Percentiles rank a stretch among this genome's conserved stretches.
Evolutionary conservation across 2,888 invertebrate genomes (phyloP).

Genomic region (Cotesia congregata): DNA sequence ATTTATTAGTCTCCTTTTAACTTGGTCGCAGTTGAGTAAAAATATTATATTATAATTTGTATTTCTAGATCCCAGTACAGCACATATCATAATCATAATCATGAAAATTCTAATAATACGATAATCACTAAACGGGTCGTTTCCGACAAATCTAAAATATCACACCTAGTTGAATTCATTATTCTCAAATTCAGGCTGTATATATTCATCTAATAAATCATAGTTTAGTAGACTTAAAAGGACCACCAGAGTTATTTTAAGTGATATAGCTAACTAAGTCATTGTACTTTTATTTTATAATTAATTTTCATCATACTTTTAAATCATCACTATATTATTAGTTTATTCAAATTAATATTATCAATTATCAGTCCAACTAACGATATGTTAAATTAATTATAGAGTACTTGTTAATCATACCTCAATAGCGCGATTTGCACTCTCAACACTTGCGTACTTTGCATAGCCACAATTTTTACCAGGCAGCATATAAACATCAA

Average conservation of each 20-base stretch:
- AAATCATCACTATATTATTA: too few species aligned
- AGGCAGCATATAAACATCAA: conserved; percentile 90
- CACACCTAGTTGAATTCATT: neutral
- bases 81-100: neutral
- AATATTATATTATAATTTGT: neutral
- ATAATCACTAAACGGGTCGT: neutral
- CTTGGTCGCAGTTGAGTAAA: neutral
- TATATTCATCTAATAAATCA: neutral
- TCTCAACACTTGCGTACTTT: conserved; percentile 82
- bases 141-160: conserved; percentile 1
- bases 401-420: conserved; percentile 63
- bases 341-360: neutral
- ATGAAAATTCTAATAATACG: neutral
- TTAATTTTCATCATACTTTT: neutral
- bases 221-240: neutral
- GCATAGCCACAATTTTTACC: conserved; percentile 95
- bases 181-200: neutral
- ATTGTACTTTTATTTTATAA: neutral
- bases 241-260: neutral
- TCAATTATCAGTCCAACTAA: neutral
- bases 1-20: conserved; percentile 1
- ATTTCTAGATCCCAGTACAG: neutral
- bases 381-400: neutral
- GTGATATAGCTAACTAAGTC: neutral
- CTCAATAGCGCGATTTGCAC: conserved; percentile 83